Base-by-base conservation (phyloP, 64 coral and sea anemone species). In the Actinia tenebrosa region DNA sequence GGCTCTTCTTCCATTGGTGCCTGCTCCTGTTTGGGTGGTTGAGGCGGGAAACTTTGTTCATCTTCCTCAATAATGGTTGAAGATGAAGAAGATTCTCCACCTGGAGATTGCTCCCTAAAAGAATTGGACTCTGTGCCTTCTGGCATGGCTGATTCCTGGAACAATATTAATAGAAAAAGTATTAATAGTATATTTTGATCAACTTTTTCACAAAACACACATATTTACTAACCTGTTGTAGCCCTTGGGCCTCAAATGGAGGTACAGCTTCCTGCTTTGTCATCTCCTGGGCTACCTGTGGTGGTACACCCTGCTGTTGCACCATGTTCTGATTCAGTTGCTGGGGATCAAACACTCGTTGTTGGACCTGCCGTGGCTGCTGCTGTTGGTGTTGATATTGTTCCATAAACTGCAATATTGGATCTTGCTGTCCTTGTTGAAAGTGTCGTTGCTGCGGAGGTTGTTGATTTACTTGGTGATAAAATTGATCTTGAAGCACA, bases 391-490 rank as follows among this genome's bases (percentile, higher is more conserved):
- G 23, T 16, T 85, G 56, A 30, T 62, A 53, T 10, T 85, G 56
- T 37, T 61, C 17, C 30, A 85, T 25, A 9, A 61, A 37, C 30
- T 85, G 83, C 15, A 85, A 63, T 20, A 85, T n/a, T 25, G 80
- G 80, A 26, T 83, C 54, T 52, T 83, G 56, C 55, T 42, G 54
- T 19, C 23, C 83, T 85, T 85, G 83, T 62, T 85, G 83, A 22
- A 85, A 85, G 22, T 37, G 52, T 63, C 63, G 83, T 5, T 63
- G 83, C 83, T 62, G 83, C 56, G 63, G 83, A 3, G 83, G 60
- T 18, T 85, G 83, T 23, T 81, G 79, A 22, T 20, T 75, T 30
- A 75, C 69, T 75, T 75, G 69, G 26, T 75, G 69, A 75, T 75
- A 75, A 16, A 30, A 75, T 75, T 26, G 69, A 10, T 75, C 69